A percentile compares a stretch with the other conserved stretches of the same genome.
These are phyloP conservation scores for Ophion ellenae DNA, from an alignment of 2,888 invertebrate genomes.

Conservation along the genomic window DNA sequence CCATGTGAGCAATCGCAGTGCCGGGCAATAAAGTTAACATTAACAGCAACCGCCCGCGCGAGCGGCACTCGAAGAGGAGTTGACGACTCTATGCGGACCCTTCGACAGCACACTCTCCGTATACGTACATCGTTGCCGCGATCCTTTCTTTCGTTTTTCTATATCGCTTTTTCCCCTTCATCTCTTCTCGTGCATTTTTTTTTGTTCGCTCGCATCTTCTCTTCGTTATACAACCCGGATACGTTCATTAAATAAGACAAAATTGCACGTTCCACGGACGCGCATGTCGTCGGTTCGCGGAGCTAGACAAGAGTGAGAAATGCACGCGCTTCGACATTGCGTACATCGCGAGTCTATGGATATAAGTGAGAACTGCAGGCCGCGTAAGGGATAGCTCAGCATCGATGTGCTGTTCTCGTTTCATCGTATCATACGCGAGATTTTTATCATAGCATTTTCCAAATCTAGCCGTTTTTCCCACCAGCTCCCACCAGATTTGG, in stretches of 20 bases:
- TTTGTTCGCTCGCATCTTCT: background rate
- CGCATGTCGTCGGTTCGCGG: background rate
- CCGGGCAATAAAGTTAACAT: constrained; percentile 62
- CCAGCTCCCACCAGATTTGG: too few species aligned
- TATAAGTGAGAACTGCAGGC: constrained; percentile 4
- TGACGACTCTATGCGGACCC: constrained; percentile 63
- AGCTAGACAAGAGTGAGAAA: constrained; percentile 24
- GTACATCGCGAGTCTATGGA: background rate
- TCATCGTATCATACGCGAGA: constrained; percentile 1
- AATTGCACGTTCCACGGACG: constrained; percentile 42
- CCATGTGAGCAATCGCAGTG: constrained; percentile 48
- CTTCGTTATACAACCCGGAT: constrained; percentile 56
- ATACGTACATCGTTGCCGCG: constrained; percentile 27
- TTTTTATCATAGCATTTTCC: constrained; percentile 12
- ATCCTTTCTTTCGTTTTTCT: constrained; percentile 18
- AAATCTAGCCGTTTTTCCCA: background rate
- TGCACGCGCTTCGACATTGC: background rate
- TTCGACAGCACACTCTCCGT: constrained; percentile 40
- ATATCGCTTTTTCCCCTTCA: constrained; percentile 12
- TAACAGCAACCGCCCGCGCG: constrained; percentile 55
- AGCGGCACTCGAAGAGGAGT: constrained; percentile 21
- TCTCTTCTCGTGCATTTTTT: background rate
- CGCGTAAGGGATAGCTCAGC: constrained; percentile 34
- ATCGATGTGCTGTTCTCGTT: constrained; percentile 33
- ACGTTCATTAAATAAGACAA: constrained; percentile 58